Conservation (phyloP, 37 sponge, comb jelly and placozoan genomes). For the Eunapius fragilis region DNA sequence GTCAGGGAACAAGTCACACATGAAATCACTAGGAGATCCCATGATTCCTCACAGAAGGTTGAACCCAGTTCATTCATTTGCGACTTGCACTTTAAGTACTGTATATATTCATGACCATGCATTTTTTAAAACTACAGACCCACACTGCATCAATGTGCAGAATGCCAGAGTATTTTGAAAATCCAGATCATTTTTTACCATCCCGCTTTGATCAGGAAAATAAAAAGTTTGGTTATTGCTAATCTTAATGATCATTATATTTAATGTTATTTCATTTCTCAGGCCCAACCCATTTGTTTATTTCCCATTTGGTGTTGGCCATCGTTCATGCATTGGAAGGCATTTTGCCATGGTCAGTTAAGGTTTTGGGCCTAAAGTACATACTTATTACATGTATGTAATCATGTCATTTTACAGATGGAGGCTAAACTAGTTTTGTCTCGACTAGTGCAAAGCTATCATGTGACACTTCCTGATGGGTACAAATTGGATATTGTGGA, state of each 20-base stretch:
- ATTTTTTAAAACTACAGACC: background rate
- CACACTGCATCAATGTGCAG: background rate
- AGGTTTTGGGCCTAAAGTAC: background rate
- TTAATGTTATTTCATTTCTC: background rate
- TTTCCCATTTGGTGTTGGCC: conserved; percentile 33
- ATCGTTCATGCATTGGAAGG: conserved; percentile 33
- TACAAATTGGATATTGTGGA: no score
- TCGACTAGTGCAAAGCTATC: no score
- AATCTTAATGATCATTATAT: background rate
- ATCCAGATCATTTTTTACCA: background rate
- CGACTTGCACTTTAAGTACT: no score
- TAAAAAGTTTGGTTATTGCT: background rate
- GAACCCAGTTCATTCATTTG: no score
- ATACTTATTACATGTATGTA: background rate
- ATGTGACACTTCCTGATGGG: no score
- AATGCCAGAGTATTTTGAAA: background rate
- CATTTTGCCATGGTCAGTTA: conserved; percentile 33
- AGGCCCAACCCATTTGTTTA: conserved; percentile 30
- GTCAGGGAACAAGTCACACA: no score
- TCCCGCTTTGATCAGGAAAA: conserved; percentile 11
- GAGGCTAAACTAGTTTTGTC: conserved; percentile 17
- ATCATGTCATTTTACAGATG: background rate
- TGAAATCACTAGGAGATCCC: no score
- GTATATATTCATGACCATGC: no score
- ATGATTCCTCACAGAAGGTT: no score